Base-by-base conservation (phyloP, 2,888 invertebrate species). In the Hyalella azteca region DNA sequence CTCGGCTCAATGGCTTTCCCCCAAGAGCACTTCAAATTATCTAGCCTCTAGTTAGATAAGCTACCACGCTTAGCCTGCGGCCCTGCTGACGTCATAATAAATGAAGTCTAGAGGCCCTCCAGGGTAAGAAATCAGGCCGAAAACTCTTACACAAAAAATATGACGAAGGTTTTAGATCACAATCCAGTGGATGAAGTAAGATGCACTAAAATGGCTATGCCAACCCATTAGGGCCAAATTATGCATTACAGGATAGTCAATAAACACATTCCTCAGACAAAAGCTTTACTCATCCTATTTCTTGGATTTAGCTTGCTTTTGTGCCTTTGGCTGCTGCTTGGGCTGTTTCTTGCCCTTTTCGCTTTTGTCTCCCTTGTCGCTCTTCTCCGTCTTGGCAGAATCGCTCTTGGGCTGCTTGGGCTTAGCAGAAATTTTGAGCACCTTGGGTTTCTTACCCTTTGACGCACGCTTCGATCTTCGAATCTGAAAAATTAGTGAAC, bases 391-490 rank as follows among this genome's bases (percentile, higher is more conserved):
- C 26, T 41, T 45, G 40, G 26, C 22, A 39, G 45, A 4, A 41
- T 45, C 75, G 40, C 41, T 41, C 75, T 75, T 75, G 45, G 75
- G 75, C 36, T 41, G 26, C 22, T 22, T 40, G 36, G 75, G 75
- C 45, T 75, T 75, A 13, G 75, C 75, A 41, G 75, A 45, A 22
- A 75, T 75, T 22, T 75, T 75, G 75, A 75, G n/a, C 29, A 75
- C 75, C 26, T 75, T 75, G 32, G 75, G 75, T 29, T 75, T 75
- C 75, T 75, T 75, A 0, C 32, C 40, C 45, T 75, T 75, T 45
- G 66, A 66, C 19, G 66, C 66, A 19, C 66, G 66, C 29, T 66
- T 66, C n/a, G 66, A 66, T 22, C 66, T 22, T n/a, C 29, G 22
- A 22, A 66, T 66, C 66, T 66, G 66, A n/a, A n/a, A n/a, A n/a